Base-by-base conservation (phyloP, 1,140 invertebrate species). In the Orius insidiosus region DNA sequence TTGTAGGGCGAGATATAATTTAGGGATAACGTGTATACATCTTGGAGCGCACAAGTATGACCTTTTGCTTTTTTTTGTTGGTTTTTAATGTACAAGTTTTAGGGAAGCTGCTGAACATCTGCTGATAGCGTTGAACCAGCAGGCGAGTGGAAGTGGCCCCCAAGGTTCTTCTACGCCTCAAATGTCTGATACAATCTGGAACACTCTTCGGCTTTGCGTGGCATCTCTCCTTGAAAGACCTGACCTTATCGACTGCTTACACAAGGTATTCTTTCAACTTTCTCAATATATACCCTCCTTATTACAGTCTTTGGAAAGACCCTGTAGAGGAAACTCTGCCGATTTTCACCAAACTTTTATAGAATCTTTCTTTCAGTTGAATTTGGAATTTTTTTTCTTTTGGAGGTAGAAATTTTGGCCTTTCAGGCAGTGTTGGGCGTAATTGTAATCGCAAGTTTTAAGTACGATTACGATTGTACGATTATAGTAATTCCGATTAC, bases 21-120 rank as follows among this genome's bases (percentile, higher is more conserved):
- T 99, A 44, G 95, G 93, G 6, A 95, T 99, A 40, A 87, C 88
- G 45, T 98, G 94, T 60, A 86, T 97, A 59, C 95, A 97, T 68
- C 71, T 98, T n/a, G 79, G 80, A 55, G 85, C 86, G 16, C 83
- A 96, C 58, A 87, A 75, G 82, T 85, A 65, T 18, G n/a, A 45
- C 13, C 14, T 11, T 46, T 38, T 48, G 46, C 19, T 15, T 42
- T 34, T 41, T 34, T 11, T 46, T 52, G 34, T 39, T 41, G 38
- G 34, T 39, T 7, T 33, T 33, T 5, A 43, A 48, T 47, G 7
- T 9, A 19, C 34, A 33, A 52, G 56, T 67, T 68, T 32, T 53
- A 85, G 80, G 57, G 85, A 98, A 71, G 93, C 94, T 7, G 85
- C 83, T 31, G 92, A 96, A 64, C 94, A 98, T 65, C 82, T 98